phyloP scores from a whole-genome alignment of 2,113 vertebrate species.

The Erpornis zantholeuca region DNA sequence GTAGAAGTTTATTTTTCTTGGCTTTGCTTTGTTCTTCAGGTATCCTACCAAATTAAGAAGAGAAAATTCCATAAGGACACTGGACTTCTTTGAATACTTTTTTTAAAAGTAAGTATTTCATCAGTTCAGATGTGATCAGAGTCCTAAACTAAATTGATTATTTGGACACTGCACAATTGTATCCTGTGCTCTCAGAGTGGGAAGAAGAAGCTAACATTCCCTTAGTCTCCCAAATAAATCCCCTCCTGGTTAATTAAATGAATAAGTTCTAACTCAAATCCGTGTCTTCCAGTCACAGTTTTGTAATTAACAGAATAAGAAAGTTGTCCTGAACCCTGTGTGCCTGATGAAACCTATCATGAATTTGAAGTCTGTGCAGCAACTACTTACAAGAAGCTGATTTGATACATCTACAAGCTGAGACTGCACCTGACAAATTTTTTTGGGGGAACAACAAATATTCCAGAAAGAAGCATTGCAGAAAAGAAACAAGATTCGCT shows the following conservation, averaged over 20 bases:
- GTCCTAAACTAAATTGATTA: background rate
- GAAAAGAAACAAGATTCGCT: background rate
- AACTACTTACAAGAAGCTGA: background rate
- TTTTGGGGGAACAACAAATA: background rate
- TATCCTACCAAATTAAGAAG: background rate
- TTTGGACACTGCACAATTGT: background rate
- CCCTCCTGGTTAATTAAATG: background rate
- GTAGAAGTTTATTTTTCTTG: background rate
- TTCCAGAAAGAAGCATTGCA: background rate
- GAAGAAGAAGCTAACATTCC: background rate
- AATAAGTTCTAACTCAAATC: background rate
- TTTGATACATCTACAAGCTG: background rate
- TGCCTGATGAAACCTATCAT: background rate
- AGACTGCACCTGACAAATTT: background rate
- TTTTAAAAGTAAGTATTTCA: background rate
- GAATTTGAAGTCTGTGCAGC: background rate
- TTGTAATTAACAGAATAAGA: background rate
- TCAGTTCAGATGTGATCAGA: background rate
- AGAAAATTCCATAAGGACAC: background rate
- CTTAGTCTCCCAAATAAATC: background rate
- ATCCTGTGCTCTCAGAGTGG: background rate
- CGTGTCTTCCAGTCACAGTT: rapidly evolving
- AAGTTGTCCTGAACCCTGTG: background rate
- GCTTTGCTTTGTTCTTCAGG: background rate
- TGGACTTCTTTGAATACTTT: background rate